Evolutionary conservation across 37 sponge, comb jelly and placozoan species (phyloP).

Genomic region (Beroe forskalii): DNA sequence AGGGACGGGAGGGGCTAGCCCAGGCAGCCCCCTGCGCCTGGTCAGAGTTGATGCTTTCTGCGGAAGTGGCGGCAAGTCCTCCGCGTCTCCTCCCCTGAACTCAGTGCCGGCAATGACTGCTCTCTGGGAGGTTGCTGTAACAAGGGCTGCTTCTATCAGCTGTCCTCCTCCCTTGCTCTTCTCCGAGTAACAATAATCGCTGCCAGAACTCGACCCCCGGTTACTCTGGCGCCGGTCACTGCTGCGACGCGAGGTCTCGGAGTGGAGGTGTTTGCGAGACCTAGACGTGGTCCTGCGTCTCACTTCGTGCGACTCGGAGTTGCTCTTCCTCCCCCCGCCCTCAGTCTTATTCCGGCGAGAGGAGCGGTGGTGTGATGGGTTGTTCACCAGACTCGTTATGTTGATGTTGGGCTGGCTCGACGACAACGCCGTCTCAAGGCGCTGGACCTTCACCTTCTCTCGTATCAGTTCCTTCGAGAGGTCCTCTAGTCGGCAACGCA

Average conservation of each 20-base stretch:
- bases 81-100: neutral
- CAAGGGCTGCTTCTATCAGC: neutral
- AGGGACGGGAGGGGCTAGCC: neutral
- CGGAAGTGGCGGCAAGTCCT: neutral
- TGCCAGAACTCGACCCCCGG: constrained; percentile 32
- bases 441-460: constrained; percentile 55
- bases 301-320: neutral
- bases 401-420: neutral
- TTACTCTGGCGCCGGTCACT: neutral
- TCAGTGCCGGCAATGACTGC: neutral
- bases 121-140: neutral
- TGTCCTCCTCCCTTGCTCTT: neutral
- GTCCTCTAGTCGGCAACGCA: constrained; percentile 32
- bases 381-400: neutral
- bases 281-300: neutral
- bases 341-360: neutral
- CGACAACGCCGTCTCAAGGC: neutral
- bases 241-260: neutral
- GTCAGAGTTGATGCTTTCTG: constrained; percentile 10
- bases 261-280: neutral
- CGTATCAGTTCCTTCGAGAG: constrained; percentile 21
- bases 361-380: neutral
- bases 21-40: neutral
- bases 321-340: neutral
- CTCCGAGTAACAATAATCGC: neutral